phyloP scores from a whole-genome alignment of 2,797 vertebrate genomes.

The Crenuchus spilurus region DNA sequence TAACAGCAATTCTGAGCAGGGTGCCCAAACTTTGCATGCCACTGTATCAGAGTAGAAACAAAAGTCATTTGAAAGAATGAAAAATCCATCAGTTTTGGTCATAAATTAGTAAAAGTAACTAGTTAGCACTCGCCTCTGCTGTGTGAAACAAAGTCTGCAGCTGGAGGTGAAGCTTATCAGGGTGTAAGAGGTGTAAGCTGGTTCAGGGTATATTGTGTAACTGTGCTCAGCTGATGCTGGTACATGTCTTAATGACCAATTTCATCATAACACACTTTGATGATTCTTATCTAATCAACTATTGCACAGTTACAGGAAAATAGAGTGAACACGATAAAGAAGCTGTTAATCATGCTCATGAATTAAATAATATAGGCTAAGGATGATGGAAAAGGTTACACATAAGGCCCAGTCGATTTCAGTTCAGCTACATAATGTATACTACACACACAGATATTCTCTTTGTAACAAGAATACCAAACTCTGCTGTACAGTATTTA shows the following conservation, averaged over 20 bases:
- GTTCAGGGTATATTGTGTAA: not conserved
- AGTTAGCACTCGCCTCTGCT: too few species aligned
- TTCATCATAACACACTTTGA: conserved; percentile 25
- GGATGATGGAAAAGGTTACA: too few species aligned
- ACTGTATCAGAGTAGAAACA: too few species aligned
- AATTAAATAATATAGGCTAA: not conserved
- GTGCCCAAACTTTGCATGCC: too few species aligned
- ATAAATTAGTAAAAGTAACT: too few species aligned
- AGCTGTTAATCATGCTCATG: not conserved
- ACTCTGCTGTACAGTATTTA: too few species aligned
- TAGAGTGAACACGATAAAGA: not conserved
- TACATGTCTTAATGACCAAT: not conserved
- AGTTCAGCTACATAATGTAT: too few species aligned
- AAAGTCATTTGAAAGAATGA: not conserved
- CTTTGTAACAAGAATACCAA: too few species aligned
- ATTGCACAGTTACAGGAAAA: not conserved
- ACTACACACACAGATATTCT: too few species aligned
- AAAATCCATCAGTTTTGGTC: not conserved
- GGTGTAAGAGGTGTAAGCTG: not conserved
- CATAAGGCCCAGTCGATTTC: too few species aligned
- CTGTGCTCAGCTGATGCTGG: not conserved
- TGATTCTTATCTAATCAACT: conserved; percentile 34
- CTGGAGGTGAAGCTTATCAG: conserved; percentile 11
- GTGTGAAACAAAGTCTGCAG: conserved; percentile 21
- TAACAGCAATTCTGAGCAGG: too few species aligned